Conservation (phyloP, 2,113 vertebrate species). For the Phalacrocorax carbo region DNA sequence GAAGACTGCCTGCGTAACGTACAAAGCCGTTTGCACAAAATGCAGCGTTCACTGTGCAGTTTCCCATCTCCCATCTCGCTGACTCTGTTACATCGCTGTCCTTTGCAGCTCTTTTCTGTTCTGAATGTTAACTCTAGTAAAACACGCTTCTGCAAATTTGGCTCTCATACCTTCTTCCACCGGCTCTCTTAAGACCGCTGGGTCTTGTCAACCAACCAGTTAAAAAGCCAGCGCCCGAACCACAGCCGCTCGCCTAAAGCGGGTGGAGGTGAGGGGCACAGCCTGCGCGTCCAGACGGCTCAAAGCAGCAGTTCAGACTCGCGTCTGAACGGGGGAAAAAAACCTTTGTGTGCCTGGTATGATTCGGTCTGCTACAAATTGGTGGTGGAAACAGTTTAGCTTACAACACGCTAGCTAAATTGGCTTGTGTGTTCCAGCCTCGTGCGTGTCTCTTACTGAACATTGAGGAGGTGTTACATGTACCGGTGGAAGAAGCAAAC, state of each 20-base stretch:
- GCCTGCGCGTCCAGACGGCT: not conserved
- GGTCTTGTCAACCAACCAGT: not conserved
- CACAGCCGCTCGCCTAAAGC: not conserved
- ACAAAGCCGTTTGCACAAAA: constrained; percentile 60
- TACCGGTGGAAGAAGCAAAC: constrained; percentile 70
- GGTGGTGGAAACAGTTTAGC: not conserved
- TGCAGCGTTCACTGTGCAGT: constrained; percentile 33
- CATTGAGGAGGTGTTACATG: not conserved
- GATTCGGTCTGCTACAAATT: not conserved
- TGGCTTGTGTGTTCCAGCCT: not conserved
- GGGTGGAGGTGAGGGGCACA: not conserved
- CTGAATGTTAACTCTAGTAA: constrained; percentile 27
- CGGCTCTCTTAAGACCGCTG: not conserved
- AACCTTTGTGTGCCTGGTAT: not conserved
- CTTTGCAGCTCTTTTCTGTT: constrained; percentile 24
- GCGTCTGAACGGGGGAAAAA: not conserved
- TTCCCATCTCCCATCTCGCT: constrained; percentile 39
- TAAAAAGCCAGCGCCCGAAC: not conserved
- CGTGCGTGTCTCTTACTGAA: not conserved
- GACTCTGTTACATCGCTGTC: constrained; percentile 22
- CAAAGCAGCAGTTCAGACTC: not conserved
- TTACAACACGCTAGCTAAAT: not conserved
- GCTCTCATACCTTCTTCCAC: constrained; percentile 63
- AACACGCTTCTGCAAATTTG: constrained; percentile 48
- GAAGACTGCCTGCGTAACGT: constrained; percentile 59